Evolutionary conservation across 2,888 invertebrate species (phyloP), one percentile per base, ranked within the genome.

Genomic region (Lasioglossum morio): DNA sequence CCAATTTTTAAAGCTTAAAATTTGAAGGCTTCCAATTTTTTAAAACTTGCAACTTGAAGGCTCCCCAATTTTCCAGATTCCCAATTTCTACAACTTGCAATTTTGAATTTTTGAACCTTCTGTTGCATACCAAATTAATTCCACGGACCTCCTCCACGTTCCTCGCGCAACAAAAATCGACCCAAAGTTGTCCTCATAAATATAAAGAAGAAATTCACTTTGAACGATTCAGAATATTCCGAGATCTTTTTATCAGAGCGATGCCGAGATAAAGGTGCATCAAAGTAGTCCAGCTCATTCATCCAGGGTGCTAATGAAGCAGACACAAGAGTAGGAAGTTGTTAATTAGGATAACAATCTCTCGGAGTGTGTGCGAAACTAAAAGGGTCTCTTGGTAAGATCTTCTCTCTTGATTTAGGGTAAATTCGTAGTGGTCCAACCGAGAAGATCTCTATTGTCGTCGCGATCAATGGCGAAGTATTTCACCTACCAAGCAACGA

Each of bases 331-430:
- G 60, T 60, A 60, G 60, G 60, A 60, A 60, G 60, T 63, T 63
- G 60, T 30, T 63, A 63, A 63, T 63, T 63, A 63, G 16, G 30
- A 63, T 63, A 63, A 63, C 60, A 63, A 63, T 30, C 60, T 63
- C 60, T 7, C 7, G 60, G 16, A 63, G 60, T 30, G 60, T 30
- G 60, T n/a, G 60, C 60, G 16, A 63, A 30, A 30, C 30, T 63
- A 63, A 30, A 63, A 63, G 60, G 16, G 60, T 63, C 27, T 63
- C 60, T 27, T 27, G 5, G 7, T 30, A 63, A 63, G 60, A 63
- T 63, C 27, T 30, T 30, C 16, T 30, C 30, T 16, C 30, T 30
- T 30, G 27, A 16, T 63, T 63, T 16, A 27, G 60, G 16, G 12
- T 63, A 63, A 63, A 63, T 63, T 30, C 16, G 30, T 30, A 63